These are phyloP conservation scores for Drosophila pandora DNA, from an alignment of 1,140 invertebrate species.

Conservation along the genomic window DNA sequence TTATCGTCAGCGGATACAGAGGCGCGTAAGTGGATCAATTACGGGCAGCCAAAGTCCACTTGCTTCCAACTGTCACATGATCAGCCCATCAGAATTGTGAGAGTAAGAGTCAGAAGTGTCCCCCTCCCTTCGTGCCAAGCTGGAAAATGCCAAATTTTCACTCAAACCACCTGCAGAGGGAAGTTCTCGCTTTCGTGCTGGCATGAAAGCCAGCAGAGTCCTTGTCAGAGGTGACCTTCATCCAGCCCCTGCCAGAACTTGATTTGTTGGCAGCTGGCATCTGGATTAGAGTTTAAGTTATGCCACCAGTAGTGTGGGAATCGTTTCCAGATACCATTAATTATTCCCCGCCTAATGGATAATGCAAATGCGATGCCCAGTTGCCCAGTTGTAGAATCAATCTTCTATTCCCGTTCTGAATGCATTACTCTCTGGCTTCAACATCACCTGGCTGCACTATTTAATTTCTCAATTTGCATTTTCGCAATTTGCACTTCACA, in stretches of 20 bases:
- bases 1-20: conserved; percentile 10
- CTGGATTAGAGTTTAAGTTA: not conserved
- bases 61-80: conserved; percentile 25
- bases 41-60: conserved; percentile 19
- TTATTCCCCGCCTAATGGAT: not conserved
- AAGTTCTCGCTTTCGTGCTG: not conserved
- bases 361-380: not conserved
- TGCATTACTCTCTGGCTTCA: too few species aligned
- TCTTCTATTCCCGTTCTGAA: not conserved
- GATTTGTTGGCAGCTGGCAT: not conserved
- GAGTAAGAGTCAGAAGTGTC: not conserved
- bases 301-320: not conserved
- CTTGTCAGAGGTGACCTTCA: not conserved
- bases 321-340: not conserved
- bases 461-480: conserved; percentile 31
- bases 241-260: not conserved
- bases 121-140: too few species aligned
- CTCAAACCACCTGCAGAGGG: too few species aligned
- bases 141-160: not conserved
- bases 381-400: too few species aligned
- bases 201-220: not conserved
- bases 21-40: conserved; percentile 39
- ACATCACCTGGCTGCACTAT: not conserved
- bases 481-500: conserved; percentile 25
- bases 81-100: conserved; percentile 2